Percentiles rank a stretch among this genome's conserved stretches.
Conservation (phyloP, 1,140 invertebrate genomes). For the Lordiphosa clarofinis region DNA sequence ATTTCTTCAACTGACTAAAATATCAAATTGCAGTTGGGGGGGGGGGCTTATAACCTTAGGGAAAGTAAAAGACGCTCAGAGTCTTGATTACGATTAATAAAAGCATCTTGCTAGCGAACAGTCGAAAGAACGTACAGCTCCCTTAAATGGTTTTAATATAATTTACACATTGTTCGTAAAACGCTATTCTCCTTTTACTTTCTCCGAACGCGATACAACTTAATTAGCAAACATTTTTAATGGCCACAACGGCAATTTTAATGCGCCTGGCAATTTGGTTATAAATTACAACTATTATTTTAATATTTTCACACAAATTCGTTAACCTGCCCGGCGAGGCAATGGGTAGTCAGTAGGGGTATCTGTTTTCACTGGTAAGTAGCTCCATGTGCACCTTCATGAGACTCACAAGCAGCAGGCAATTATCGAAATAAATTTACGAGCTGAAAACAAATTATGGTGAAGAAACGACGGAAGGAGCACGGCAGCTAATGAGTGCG, state of each 20-base stretch:
- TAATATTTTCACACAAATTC: slow-evolving; percentile 58
- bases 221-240: slow-evolving; percentile 59
- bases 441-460: slow-evolving; percentile 48
- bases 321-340: slow-evolving; percentile 17
- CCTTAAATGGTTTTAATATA: no score
- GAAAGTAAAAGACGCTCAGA: no score
- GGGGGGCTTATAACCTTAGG: no score
- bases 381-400: slow-evolving; percentile 48
- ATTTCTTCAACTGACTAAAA: no score
- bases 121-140: no score
- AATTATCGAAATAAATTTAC: slow-evolving; percentile 62
- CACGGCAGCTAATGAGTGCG: slow-evolving; percentile 43
- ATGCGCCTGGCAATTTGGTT: slow-evolving; percentile 54
- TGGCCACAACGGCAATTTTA: slow-evolving; percentile 42
- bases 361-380: slow-evolving; percentile 34
- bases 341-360: slow-evolving; percentile 24
- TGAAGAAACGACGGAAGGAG: slow-evolving; percentile 33
- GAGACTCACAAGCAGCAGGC: slow-evolving; percentile 38
- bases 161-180: no score
- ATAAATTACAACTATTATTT: slow-evolving; percentile 63
- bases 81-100: no score
- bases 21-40: no score
- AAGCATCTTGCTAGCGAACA: no score
- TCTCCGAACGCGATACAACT: slow-evolving; percentile 27
- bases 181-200: neutral